Percentiles rank a stretch among this genome's conserved stretches.
Evolutionary conservation across 2,888 invertebrate species (phyloP).

Genomic region (Drosophila limbata): DNA sequence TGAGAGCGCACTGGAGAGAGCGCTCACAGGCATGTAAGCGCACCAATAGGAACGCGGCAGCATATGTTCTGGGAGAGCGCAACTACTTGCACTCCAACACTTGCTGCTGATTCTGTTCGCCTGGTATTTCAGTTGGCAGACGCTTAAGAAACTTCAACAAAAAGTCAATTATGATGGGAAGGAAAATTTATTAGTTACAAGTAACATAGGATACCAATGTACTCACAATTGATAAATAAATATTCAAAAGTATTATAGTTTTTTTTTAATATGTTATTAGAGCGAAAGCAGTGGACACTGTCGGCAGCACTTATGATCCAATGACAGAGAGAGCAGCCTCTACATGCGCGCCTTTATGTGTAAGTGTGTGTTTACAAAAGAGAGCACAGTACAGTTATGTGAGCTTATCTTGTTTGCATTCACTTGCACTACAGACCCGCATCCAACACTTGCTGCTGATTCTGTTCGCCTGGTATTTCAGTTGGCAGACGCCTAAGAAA

Average conservation of each 20-base stretch:
- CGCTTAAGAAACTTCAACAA: background rate
- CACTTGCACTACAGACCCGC: background rate
- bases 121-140: background rate
- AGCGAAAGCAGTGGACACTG: background rate
- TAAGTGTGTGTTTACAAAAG: background rate
- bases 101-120: background rate
- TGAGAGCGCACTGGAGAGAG: background rate
- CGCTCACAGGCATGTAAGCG: no score
- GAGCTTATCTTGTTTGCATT: background rate
- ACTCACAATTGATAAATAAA: background rate
- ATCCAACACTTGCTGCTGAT: background rate
- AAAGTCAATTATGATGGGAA: background rate
- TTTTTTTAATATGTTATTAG: background rate
- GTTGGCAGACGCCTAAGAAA: background rate
- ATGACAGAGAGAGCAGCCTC: background rate
- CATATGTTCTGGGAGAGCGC: background rate
- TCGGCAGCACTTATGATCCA: background rate
- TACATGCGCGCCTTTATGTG: background rate
- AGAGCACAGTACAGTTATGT: background rate
- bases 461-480: constrained; percentile 9
- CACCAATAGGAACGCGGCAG: background rate
- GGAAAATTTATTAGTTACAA: background rate
- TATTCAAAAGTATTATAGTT: background rate
- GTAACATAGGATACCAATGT: background rate
- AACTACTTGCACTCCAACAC: background rate